phyloP scores from a whole-genome alignment of 2,888 invertebrate species.

The Cryptocheilus praepositus region DNA sequence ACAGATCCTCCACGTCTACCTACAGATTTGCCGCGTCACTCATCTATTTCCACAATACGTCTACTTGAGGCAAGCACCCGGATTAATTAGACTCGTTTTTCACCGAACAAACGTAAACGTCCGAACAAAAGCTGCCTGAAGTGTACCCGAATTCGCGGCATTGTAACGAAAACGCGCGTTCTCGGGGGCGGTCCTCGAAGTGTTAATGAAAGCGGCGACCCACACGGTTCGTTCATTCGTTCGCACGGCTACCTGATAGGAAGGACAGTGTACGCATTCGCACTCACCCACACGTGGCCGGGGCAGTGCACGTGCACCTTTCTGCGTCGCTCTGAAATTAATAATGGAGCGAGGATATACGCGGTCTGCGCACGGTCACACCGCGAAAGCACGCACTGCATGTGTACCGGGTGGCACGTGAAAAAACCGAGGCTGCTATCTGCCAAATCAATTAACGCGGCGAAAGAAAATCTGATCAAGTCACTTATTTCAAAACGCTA shows the following conservation, averaged over 20 bases:
- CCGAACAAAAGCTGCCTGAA: no score
- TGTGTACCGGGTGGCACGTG: conserved; percentile 8
- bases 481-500: no score
- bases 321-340: conserved; percentile 60
- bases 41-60: no score
- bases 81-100: no score
- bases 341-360: conserved; percentile 71
- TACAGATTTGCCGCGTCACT: no score
- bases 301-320: conserved; percentile 34
- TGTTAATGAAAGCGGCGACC: conserved; percentile 23
- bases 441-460: no score
- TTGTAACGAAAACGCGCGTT: not conserved
- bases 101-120: no score
- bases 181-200: not conserved
- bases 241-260: conserved; percentile 29
- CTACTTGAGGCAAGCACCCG: no score
- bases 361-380: conserved; percentile 66
- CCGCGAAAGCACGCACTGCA: conserved; percentile 48
- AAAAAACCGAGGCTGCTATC: conserved; percentile 9
- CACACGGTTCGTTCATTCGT: conserved; percentile 21
- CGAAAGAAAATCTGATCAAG: no score
- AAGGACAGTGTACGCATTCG: conserved; percentile 14
- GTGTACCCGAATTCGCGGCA: conserved; percentile 49
- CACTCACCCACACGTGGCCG: conserved; percentile 46
- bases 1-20: no score